Evolutionary conservation across 2,113 vertebrate species (phyloP).

Genomic region (Columba livia): DNA sequence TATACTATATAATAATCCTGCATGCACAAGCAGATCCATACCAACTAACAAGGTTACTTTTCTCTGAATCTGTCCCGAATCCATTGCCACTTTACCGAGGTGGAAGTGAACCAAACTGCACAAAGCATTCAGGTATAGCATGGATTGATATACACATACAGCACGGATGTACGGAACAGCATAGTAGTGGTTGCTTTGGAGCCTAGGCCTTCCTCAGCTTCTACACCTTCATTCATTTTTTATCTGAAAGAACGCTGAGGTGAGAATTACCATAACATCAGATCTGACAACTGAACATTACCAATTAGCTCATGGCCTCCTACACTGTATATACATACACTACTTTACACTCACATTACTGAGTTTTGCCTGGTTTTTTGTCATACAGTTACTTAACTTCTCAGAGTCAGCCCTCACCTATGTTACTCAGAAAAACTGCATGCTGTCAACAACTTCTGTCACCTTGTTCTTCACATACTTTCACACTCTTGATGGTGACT

Average conservation of each 20-base stretch:
- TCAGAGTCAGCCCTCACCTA: background rate
- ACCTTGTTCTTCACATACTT: background rate
- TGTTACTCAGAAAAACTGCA: background rate
- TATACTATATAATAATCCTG: background rate
- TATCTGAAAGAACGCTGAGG: background rate
- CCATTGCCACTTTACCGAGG: background rate
- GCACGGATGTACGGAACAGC: fast-evolving
- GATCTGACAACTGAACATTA: background rate
- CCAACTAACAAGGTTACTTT: background rate
- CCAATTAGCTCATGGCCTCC: background rate
- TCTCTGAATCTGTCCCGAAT: background rate
- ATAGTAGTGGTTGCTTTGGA: background rate
- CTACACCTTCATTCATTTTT: background rate
- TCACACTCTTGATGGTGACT: background rate
- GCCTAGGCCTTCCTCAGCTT: background rate
- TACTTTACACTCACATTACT: background rate
- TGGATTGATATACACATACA: background rate
- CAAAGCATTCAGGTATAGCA: background rate
- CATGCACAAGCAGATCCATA: background rate
- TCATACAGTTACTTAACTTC: background rate
- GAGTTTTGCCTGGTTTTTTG: background rate
- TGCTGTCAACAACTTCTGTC: background rate
- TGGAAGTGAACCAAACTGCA: background rate
- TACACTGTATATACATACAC: background rate
- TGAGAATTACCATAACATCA: background rate